Conservation (phyloP, 2,113 vertebrate genomes). For the Muntiacus reevesi region DNA sequence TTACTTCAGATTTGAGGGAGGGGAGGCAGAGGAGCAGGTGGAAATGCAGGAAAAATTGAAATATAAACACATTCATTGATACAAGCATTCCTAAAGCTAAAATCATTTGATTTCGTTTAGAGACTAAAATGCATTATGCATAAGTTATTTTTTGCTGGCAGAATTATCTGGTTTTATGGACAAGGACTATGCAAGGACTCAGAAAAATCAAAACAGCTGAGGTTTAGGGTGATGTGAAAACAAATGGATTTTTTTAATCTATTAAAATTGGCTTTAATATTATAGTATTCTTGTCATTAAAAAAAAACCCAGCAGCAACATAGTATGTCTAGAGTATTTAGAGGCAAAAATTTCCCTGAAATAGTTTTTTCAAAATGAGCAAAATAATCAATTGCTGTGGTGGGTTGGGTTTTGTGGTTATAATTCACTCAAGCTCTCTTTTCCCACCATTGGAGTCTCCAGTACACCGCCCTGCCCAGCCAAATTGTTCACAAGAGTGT, state of each 20-base stretch:
- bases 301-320: not conserved
- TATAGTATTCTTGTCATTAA: not conserved
- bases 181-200: constrained; percentile 32
- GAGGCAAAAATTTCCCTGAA: not conserved
- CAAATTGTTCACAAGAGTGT: not conserved
- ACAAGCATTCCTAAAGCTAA: not conserved
- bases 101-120: not conserved
- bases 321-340: not conserved
- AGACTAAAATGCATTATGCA: constrained; percentile 31
- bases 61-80: not conserved
- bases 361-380: not conserved
- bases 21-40: not conserved
- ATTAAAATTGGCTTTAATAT: constrained; percentile 18
- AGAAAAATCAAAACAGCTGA: constrained; percentile 31
- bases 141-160: not conserved
- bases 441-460: not conserved
- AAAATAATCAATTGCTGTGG: not conserved
- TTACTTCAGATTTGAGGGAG: not conserved
- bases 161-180: constrained; percentile 14
- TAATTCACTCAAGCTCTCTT: not conserved
- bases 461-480: not conserved
- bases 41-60: not conserved
- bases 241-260: not conserved
- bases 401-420: not conserved
- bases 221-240: not conserved